Evolutionary conservation across 1,140 invertebrate genomes (phyloP), one percentile per base, ranked within the genome.

Genomic region (Nymphalis io): DNA sequence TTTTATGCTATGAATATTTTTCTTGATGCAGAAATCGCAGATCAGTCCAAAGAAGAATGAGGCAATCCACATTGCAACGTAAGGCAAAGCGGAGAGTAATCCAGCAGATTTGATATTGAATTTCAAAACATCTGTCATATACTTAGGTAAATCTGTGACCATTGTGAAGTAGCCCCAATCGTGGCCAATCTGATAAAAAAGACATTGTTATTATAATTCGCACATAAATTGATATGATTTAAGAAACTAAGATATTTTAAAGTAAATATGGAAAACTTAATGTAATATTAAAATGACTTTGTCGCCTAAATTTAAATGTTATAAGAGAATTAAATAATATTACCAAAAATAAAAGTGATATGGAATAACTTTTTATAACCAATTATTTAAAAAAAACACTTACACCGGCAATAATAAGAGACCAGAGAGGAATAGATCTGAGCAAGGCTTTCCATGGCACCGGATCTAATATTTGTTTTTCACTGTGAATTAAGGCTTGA

Each of bases 151-250:
- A 85, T 98, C 96, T 5, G 97, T 98, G 0, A 98, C 94, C 94
- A 98, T 96, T 3, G 97, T 98, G 83, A 98, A 98, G 87, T 98
- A 97, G 38, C 96, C 97, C 97, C 97, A 99, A 89, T 98, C 97
- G 89, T 98, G 96, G 18, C 96, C 96, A 94, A 91, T 83, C 89
- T 91, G 75, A 20, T 60, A 60, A 42, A 61, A 68, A 40, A 48
- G 20, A 44, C 16, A 61, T 55, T 51, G 38, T 46, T 20, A 20
- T 23, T 51, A 20, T 33, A 8, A 33, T 1, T 33, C 27, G 6
- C 5, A 33, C 27, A 33, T 33, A 33, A 8, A 27, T 27, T 3
- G 3, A 5, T 27, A 5, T 27, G 23, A 27, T 27, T 27, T 27
- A 27, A 3, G 5, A 5, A 1, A 2, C 3, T 3, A 27, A 27